A percentile compares a stretch with the other conserved stretches of the same genome.
Conservation (phyloP, 2,113 vertebrate species). For the Pyxicephalus adspersus region DNA sequence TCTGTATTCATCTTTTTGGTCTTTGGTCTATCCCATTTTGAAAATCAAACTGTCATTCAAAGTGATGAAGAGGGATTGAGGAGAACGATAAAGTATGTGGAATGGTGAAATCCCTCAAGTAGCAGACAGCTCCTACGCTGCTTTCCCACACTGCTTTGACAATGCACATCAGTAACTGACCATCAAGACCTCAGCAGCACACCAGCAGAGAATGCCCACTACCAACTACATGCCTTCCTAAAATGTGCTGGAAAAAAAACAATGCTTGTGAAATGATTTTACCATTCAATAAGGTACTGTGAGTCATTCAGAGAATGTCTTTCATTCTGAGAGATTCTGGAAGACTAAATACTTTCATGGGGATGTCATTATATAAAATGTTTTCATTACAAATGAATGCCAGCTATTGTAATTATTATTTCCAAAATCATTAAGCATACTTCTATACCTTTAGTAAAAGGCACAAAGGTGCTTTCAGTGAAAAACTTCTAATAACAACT, state of each 20-base stretch:
- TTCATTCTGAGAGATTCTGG: too few relatives aligned
- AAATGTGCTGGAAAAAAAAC: neutral
- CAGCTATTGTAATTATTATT: too few relatives aligned
- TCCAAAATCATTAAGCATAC: too few relatives aligned
- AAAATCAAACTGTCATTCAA: constrained; percentile 24
- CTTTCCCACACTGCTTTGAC: constrained; percentile 24
- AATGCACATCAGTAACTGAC: neutral
- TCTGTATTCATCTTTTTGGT: constrained; percentile 14
- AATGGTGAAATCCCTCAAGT: constrained; percentile 36
- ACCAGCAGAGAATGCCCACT: neutral
- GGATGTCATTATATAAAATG: too few relatives aligned
- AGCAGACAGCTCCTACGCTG: constrained; percentile 15
- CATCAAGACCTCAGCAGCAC: constrained; percentile 20
- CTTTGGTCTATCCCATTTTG: constrained; percentile 20
- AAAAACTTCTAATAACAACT: too few relatives aligned
- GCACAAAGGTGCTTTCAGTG: too few relatives aligned
- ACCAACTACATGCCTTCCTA: constrained; percentile 3
- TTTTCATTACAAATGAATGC: too few relatives aligned
- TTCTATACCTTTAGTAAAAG: too few relatives aligned
- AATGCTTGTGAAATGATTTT: constrained; percentile 13
- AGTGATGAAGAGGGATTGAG: constrained; percentile 49
- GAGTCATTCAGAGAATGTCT: too few relatives aligned
- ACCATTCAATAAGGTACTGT: constrained; percentile 8
- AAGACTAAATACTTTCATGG: too few relatives aligned
- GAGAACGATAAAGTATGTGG: constrained; percentile 34